These are phyloP conservation scores for Melanostoma scalare DNA, from an alignment of 2,888 invertebrate species.

Conservation along the genomic window DNA sequence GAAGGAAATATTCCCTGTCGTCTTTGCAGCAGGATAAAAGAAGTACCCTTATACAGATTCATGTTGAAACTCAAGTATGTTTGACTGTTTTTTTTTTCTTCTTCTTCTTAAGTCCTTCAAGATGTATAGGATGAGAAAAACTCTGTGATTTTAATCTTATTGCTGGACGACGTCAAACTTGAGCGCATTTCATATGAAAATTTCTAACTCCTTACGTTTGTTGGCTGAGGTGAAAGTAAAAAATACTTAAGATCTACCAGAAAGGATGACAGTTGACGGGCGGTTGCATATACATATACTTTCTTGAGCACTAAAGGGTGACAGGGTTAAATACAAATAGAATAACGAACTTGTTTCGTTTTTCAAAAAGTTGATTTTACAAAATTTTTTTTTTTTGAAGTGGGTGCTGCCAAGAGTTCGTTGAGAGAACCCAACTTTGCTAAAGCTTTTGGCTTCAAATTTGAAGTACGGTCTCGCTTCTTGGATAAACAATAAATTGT, in stretches of 20 bases:
- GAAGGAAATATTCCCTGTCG: neutral
- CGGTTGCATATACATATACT: too few species aligned
- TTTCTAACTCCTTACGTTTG: conserved; percentile 20
- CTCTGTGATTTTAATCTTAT: conserved; percentile 42
- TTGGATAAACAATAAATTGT: too few species aligned
- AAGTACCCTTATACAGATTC: neutral
- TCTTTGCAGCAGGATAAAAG: too few species aligned
- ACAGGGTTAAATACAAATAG: conserved; percentile 26
- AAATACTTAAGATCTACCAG: conserved; percentile 36
- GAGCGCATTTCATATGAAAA: conserved; percentile 41
- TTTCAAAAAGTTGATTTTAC: conserved; percentile 15
- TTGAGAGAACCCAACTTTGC: too few species aligned
- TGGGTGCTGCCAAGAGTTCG: neutral
- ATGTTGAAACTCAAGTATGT: conserved; percentile 32
- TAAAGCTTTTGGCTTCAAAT: too few species aligned
- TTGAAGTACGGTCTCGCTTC: neutral
- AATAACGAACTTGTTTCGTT: conserved; percentile 32
- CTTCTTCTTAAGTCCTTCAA: conserved; percentile 5
- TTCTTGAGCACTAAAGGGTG: neutral
- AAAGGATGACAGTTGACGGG: neutral
- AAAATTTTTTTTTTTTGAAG: neutral
- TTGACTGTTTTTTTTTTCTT: conserved; percentile 16
- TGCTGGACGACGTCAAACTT: conserved; percentile 17
- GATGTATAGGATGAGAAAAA: neutral
- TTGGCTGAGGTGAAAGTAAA: conserved; percentile 6